These are phyloP conservation scores for Discoglossus pictus DNA, from an alignment of 2,797 vertebrate species.

Conservation along the genomic window DNA sequence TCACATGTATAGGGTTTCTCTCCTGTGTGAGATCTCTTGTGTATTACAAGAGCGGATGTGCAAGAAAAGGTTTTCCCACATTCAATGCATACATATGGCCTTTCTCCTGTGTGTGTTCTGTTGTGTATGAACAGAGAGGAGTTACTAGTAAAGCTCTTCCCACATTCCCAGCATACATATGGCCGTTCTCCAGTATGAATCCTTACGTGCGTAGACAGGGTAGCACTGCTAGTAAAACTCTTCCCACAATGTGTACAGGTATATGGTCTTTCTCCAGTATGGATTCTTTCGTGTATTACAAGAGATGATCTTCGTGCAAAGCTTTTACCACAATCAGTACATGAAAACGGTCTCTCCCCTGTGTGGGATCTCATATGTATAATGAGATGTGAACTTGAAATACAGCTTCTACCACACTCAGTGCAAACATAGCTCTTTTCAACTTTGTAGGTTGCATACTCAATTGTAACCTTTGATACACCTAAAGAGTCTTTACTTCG, in stretches of 20 bases:
- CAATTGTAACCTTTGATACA: conserved; percentile 20
- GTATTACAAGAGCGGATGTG: conserved; percentile 32
- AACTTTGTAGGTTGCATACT: conserved; percentile 3
- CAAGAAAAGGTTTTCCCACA: conserved; percentile 36
- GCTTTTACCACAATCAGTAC: conserved; percentile 39
- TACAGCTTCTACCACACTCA: conserved; percentile 47
- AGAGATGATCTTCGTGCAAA: conserved; percentile 38
- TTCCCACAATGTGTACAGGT: conserved; percentile 41
- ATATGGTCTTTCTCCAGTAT: conserved; percentile 35
- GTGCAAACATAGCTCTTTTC: conserved; percentile 21
- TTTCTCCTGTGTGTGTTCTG: conserved; percentile 35
- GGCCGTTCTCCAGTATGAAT: conserved; percentile 32
- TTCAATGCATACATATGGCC: conserved; percentile 25
- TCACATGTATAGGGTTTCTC: conserved; percentile 34
- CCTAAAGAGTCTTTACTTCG: not conserved
- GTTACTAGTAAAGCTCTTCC: conserved; percentile 41
- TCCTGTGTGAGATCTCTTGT: conserved; percentile 36
- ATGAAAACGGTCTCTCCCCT: conserved; percentile 52
- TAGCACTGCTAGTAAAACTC: conserved; percentile 33
- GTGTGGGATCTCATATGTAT: conserved; percentile 60
- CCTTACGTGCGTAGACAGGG: conserved; percentile 39
- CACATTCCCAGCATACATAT: conserved; percentile 34
- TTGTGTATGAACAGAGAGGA: conserved; percentile 40
- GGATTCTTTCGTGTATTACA: conserved; percentile 37
- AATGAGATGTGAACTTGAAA: conserved; percentile 53